Percentiles rank a stretch among this genome's conserved stretches.
Conservation (phyloP, 92 coral and sea anemone species). For the Scolanthus callimorphus region DNA sequence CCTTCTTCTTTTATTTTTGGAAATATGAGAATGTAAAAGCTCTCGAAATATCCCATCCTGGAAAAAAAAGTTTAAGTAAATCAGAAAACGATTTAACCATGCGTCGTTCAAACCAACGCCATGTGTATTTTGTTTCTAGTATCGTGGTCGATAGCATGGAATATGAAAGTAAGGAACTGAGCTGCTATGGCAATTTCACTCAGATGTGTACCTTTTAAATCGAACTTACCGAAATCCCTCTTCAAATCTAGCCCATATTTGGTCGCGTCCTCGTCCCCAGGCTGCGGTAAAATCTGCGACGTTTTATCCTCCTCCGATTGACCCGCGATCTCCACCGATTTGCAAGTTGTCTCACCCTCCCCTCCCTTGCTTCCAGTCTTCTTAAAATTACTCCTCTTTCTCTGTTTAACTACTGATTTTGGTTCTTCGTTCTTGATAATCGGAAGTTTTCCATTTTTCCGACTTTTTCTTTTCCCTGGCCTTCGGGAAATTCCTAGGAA, state of each 20-base stretch:
- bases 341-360: neutral
- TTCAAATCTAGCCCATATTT: constrained; percentile 38
- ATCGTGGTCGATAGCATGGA: too few relatives aligned
- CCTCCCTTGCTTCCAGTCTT: neutral
- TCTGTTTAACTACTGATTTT: neutral
- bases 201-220: neutral
- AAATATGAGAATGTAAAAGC: constrained; percentile 57
- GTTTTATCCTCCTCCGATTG: neutral
- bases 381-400: neutral
- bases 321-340: neutral
- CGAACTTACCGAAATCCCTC: constrained; percentile 29
- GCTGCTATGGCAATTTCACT: too few relatives aligned
- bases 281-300: neutral
- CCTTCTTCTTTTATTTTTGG: constrained; percentile 45
- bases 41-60: constrained; percentile 49
- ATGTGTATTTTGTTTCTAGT: too few relatives aligned
- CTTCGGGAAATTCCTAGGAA: neutral
- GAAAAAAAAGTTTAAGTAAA: too few relatives aligned
- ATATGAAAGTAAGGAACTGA: too few relatives aligned
- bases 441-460: neutral
- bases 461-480: neutral
- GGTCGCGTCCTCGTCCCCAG: neutral
- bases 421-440: neutral
- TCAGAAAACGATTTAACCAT: too few relatives aligned
- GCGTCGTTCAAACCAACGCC: too few relatives aligned